Evolutionary conservation across 92 coral and sea anemone genomes (phyloP), one percentile per base, ranked within the genome.

Genomic region (Umimayanthus chanpuru): DNA sequence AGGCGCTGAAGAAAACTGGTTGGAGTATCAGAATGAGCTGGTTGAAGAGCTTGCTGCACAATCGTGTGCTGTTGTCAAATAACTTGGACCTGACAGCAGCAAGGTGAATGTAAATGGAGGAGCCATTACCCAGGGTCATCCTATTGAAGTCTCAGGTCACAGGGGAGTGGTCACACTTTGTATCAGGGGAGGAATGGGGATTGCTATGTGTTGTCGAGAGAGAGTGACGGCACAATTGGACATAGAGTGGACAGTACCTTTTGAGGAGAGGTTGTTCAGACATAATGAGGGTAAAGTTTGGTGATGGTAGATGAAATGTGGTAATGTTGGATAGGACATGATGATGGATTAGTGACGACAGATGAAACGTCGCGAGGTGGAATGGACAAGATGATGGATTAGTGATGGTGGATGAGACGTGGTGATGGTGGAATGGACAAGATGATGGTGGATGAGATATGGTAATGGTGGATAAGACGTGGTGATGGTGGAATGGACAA

Each of bases 131-230:
- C 92, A 95, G 39, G 99, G 99, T 39, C 99, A 97, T 89, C 99
- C 99, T 0, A 94, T 97, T 68, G 99, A 98, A 64, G 99, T 98
- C 32, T 97, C 99, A 21, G 89, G 92, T 36, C 86, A 88, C 87
- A 89, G 96, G 68, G 99, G 99, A 6, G 96, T 97, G 85, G 98
- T 98, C 6, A 94, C 99, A 39, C 81, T 97, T 74, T 97, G 99
- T 77, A 88, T 97, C 12, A 98, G 99, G 25, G 99, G 99, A 72
- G 99, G 99, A 9, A 97, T 97, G 99, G 99, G 99, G 3, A 92
- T 97, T 70, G 99, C 99, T n/a, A 90, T 97, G 97, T 97, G 99
- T 71, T 71, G 96, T 97, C n/a, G 99, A 97, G 82, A 95, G 99
- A 90, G 80, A 81, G 74, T 73, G 56, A 81, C 47, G 28, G 23